phyloP scores from a whole-genome alignment of 2,888 invertebrate species.

The Leptopilina drosophilae region DNA sequence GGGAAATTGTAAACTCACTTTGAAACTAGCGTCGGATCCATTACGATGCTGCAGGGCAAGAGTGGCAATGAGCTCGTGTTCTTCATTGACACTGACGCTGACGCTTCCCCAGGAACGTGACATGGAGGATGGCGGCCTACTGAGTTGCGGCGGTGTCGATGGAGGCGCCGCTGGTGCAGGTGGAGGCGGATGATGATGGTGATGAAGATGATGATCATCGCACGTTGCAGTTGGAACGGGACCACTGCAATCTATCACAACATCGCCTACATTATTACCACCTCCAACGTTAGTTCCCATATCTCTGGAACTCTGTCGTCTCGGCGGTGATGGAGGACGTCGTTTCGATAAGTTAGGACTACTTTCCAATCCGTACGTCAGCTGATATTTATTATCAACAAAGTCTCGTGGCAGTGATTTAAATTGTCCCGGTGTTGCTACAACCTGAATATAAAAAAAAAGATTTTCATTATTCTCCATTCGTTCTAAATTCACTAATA shows the following conservation, averaged over 20 bases:
- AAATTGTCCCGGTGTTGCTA: slow-evolving; percentile 77
- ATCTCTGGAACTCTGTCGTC: slow-evolving; percentile 81
- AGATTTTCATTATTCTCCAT: neutral
- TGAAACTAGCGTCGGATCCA: slow-evolving; percentile 90
- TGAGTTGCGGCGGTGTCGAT: slow-evolving; percentile 80
- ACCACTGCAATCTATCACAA: slow-evolving; percentile 76
- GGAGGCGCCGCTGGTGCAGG: slow-evolving; percentile 83
- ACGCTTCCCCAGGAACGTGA: slow-evolving; percentile 80
- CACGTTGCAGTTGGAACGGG: slow-evolving; percentile 77
- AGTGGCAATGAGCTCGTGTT: slow-evolving; percentile 76
- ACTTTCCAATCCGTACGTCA: slow-evolving; percentile 77
- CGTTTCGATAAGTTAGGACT: slow-evolving; percentile 88
- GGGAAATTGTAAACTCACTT: slow-evolving; percentile 78
- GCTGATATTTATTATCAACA: slow-evolving; percentile 78
- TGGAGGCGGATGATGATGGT: slow-evolving; percentile 61
- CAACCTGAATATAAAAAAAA: slow-evolving; percentile 60
- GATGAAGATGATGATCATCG: slow-evolving; percentile 69
- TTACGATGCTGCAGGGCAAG: slow-evolving; percentile 82
- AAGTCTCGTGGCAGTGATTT: slow-evolving; percentile 79
- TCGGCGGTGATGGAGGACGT: slow-evolving; percentile 89
- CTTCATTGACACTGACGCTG: slow-evolving; percentile 74
- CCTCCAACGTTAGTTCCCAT: slow-evolving; percentile 61
- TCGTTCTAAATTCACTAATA: no score
- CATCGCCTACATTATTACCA: slow-evolving; percentile 66
- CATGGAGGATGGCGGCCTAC: slow-evolving; percentile 77